Evolutionary conservation across 2,888 invertebrate genomes (phyloP), one percentile per base, ranked within the genome.

Genomic region (Ischnus inquisitorius): DNA sequence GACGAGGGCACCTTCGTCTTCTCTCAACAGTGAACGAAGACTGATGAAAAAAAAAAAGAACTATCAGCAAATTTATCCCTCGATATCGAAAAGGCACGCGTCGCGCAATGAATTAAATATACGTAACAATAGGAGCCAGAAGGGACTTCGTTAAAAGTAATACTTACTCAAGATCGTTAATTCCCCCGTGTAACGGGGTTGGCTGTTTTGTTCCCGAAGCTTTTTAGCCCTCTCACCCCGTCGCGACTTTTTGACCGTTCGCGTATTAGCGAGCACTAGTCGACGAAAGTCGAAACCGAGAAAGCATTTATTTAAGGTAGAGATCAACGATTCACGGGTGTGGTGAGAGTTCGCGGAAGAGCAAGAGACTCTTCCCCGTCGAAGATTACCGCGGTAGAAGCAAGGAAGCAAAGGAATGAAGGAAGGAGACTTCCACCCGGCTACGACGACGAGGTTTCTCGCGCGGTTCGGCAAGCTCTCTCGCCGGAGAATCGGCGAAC

Each of bases 241-340:
- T 1, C 4, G 83, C 81, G 87, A 88, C 86, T 90, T 90, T 87
- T 87, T 87, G 88, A 88, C 88, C 85, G 88, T 48, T 76, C 68
- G 80, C 28, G 80, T 74, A 80, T 84, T 68, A 78, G 39, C 83
- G 64, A 84, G 83, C 34, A 34, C 34, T 28, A 78, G 76, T 74
- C 80, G 83, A 34, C 77, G 86, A 67, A 85, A 88, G 79, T 88
- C 86, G 88, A 90, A 91, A 90, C 89, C 89, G 85, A 89, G 91
- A 88, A 89, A 90, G 90, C 91, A 91, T 92, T 93, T 92, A 92
- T 92, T 92, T 90, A 93, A 92, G 91, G 88, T 86, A 82, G 88
- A 90, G 92, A 92, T 92, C 91, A 91, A 87, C 90, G 90, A 88
- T 89, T 90, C 89, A 86, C 88, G 89, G 67, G 54, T 82, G 82